These are phyloP conservation scores for Agapornis canus DNA, from an alignment of 2,797 vertebrate genomes.

Conservation along the genomic window DNA sequence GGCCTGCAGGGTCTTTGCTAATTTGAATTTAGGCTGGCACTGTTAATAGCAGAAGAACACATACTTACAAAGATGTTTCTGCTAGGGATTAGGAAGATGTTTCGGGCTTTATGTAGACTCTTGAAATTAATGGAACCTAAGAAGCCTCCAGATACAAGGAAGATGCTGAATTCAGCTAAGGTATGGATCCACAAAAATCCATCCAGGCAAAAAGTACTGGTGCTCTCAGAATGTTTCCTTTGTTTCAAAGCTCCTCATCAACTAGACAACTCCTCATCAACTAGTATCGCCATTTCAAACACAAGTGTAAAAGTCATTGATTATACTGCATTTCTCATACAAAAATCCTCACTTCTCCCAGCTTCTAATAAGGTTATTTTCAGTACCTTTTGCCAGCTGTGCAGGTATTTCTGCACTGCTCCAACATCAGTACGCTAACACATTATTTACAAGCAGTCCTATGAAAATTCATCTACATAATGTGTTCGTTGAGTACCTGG, in stretches of 20 bases:
- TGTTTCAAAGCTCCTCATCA: neutral
- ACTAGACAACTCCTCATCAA: neutral
- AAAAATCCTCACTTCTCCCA: neutral
- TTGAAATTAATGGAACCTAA: neutral
- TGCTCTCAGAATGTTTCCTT: neutral
- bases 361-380: neutral
- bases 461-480: neutral
- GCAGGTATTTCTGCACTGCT: neutral
- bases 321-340: neutral
- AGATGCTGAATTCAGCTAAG: neutral
- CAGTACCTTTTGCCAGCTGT: neutral
- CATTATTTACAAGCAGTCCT: neutral
- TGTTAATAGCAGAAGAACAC: neutral
- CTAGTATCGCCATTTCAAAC: neutral
- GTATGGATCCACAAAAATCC: neutral
- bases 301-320: neutral
- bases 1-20: neutral
- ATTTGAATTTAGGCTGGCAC: neutral
- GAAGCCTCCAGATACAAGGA: neutral
- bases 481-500: neutral
- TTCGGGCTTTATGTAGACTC: neutral
- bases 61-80: neutral
- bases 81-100: neutral
- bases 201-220: neutral
- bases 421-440: neutral